A percentile compares a stretch with the other conserved stretches of the same genome.
Evolutionary conservation across 2,888 invertebrate species (phyloP).

Genomic region (Apotomis betuletana): DNA sequence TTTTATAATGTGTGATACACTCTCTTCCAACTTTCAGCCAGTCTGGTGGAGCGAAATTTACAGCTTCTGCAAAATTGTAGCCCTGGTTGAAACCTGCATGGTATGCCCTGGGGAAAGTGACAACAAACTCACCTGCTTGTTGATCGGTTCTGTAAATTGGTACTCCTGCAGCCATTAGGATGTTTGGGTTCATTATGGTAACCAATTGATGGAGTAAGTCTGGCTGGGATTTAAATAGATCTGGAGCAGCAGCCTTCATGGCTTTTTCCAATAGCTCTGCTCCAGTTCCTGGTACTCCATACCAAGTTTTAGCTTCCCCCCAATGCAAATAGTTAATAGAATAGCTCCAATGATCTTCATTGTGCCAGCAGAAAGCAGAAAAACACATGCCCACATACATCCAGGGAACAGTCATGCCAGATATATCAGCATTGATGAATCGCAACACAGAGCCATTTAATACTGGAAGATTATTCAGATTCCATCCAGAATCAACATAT

Average conservation of each 20-base stretch:
- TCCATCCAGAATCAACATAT: constrained; percentile 88
- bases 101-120: constrained; percentile 91
- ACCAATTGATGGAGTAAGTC: constrained; percentile 91
- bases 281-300: constrained; percentile 88
- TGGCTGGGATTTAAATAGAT: constrained; percentile 88
- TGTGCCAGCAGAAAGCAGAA: constrained; percentile 92
- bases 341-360: constrained; percentile 93
- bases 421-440: constrained; percentile 90
- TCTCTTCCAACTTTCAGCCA: constrained; percentile 89
- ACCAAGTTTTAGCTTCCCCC: constrained; percentile 93
- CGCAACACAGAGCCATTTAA: constrained; percentile 87
- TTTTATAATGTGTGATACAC: constrained; percentile 88
- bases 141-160: constrained; percentile 87
- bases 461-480: constrained; percentile 90
- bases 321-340: constrained; percentile 92
- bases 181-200: constrained; percentile 90
- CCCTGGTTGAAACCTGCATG: constrained; percentile 93
- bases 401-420: constrained; percentile 90
- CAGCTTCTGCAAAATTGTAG: constrained; percentile 92
- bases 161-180: constrained; percentile 85
- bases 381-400: constrained; percentile 94
- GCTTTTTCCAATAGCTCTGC: constrained; percentile 88
- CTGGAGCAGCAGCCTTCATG: constrained; percentile 88
- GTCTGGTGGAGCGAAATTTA: constrained; percentile 92
- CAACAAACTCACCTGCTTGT: constrained; percentile 90